phyloP scores from a whole-genome alignment of 2,888 invertebrate genomes.

The Lithophane ornitopus region DNA sequence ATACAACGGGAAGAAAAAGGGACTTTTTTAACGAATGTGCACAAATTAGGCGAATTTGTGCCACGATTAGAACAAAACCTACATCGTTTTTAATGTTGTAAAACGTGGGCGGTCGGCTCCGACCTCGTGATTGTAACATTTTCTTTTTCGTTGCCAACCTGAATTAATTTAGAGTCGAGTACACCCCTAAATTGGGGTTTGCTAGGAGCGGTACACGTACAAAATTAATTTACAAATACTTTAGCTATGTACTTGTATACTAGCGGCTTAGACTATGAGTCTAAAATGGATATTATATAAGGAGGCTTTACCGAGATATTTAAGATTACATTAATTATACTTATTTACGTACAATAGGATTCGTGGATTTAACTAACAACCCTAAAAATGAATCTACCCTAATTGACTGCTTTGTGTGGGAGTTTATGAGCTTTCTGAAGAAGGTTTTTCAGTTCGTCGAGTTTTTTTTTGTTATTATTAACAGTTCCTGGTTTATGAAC shows the following conservation, averaged over 20 bases:
- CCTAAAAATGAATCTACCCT: slow-evolving; percentile 20
- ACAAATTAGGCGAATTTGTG: slow-evolving; percentile 58
- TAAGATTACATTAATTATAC: slow-evolving; percentile 33
- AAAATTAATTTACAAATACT: slow-evolving; percentile 72
- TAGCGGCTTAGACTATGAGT: slow-evolving; percentile 48
- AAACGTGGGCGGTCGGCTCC: slow-evolving; percentile 67
- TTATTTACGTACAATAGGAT: slow-evolving; percentile 15
- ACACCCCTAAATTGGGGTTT: slow-evolving; percentile 74
- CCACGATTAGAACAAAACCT: slow-evolving; percentile 50
- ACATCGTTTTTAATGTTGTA: slow-evolving; percentile 58
- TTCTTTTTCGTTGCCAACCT: slow-evolving; percentile 72
- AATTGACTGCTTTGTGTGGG: slow-evolving; percentile 12
- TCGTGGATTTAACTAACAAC: slow-evolving; percentile 14
- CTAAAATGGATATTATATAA: slow-evolving; percentile 34
- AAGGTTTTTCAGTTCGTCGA: slow-evolving; percentile 11
- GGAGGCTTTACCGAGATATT: slow-evolving; percentile 27
- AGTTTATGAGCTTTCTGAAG: not conserved
- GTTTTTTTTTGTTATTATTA: slow-evolving; percentile 5
- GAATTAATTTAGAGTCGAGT: slow-evolving; percentile 75
- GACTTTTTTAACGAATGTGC: slow-evolving; percentile 55
- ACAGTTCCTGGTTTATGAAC: not conserved
- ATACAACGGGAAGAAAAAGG: slow-evolving; percentile 45
- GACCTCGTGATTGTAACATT: slow-evolving; percentile 68
- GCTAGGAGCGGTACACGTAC: slow-evolving; percentile 77
- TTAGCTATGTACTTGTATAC: slow-evolving; percentile 46